These are phyloP conservation scores for Cyphomyrmex costatus DNA, from an alignment of 1,140 invertebrate species.

Conservation along the genomic window DNA sequence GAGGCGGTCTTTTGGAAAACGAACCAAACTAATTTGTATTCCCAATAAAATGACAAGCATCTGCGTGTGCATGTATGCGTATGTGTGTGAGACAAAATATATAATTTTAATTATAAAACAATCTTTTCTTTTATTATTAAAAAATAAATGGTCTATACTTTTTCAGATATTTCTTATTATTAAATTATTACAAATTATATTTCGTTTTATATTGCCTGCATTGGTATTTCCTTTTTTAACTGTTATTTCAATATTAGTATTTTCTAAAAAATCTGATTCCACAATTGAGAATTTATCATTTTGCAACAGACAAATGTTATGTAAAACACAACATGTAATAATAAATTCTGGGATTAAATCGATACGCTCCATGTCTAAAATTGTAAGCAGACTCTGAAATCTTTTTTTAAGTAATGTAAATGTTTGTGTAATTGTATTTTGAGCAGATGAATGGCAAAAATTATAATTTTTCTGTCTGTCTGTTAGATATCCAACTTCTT, in stretches of 20 bases:
- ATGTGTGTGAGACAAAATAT: too few species aligned
- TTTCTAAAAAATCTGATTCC: background rate
- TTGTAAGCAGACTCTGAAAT: background rate
- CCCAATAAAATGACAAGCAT: too few species aligned
- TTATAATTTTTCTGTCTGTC: slow-evolving; percentile 20
- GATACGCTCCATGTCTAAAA: background rate
- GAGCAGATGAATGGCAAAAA: background rate
- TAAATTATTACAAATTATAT: background rate
- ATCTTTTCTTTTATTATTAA: too few species aligned
- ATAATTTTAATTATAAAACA: too few species aligned
- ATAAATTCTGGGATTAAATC: slow-evolving; percentile 7
- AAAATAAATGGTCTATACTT: too few species aligned
- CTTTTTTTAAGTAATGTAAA: background rate
- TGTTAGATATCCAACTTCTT: background rate
- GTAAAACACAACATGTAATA: background rate
- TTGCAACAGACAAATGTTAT: background rate
- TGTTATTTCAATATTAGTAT: background rate
- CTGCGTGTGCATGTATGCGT: too few species aligned
- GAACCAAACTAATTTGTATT: too few species aligned
- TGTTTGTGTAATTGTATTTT: background rate
- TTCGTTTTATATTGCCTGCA: background rate
- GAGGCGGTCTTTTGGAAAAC: too few species aligned
- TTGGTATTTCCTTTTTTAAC: background rate
- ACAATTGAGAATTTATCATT: background rate
- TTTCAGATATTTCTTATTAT: background rate